Conservation (phyloP, 2,888 invertebrate genomes). For the Iphiclides podalirius region DNA sequence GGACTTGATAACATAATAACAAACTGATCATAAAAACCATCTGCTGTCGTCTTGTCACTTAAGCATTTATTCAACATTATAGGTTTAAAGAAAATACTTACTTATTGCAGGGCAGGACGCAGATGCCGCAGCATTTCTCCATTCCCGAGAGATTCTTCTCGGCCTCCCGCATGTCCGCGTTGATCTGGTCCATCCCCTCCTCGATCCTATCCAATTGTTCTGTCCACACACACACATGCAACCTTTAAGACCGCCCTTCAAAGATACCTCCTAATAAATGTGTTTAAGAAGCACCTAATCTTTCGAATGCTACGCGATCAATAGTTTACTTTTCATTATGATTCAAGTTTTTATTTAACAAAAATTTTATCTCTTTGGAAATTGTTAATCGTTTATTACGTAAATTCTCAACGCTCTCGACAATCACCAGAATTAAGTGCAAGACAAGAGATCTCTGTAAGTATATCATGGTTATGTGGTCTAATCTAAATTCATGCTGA, state of each 20-base stretch:
- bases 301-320: conserved; percentile 24
- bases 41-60: no score
- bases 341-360: conserved; percentile 30
- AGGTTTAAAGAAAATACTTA: no score
- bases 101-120: conserved; percentile 99
- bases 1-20: no score
- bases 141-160: conserved; percentile 99
- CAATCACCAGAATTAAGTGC: conserved; percentile 72
- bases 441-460: conserved; percentile 54
- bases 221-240: conserved; percentile 75
- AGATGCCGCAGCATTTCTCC: conserved; percentile 99
- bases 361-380: conserved; percentile 25
- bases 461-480: conserved; percentile 41
- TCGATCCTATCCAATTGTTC: conserved; percentile 99
- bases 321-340: conserved; percentile 28
- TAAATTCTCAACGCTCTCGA: conserved; percentile 81
- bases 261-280: conserved; percentile 33
- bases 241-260: conserved; percentile 53
- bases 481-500: conserved; percentile 54
- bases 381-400: no score
- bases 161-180: conserved; percentile 99
- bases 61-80: no score
- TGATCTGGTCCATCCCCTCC: conserved; percentile 99
- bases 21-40: no score
- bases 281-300: conserved; percentile 65